phyloP scores from a whole-genome alignment of 1,140 invertebrate genomes.

The Drosophila cardini region DNA sequence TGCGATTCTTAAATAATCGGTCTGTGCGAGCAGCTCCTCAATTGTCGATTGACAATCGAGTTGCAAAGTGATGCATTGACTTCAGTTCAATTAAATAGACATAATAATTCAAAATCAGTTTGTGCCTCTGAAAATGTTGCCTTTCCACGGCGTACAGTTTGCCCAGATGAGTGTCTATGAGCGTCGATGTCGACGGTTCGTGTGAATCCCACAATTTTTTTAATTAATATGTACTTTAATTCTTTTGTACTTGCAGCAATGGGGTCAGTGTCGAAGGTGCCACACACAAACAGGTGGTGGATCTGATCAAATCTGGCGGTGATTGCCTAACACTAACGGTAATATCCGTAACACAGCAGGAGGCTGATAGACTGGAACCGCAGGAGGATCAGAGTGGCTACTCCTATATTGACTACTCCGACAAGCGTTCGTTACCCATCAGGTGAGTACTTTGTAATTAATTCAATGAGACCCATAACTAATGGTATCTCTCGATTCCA shows the following conservation, averaged over 20 bases:
- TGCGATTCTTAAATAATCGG: slow-evolving; percentile 22
- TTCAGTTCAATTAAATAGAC: neutral
- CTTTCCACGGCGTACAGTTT: slow-evolving; percentile 73
- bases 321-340: slow-evolving; percentile 98
- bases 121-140: slow-evolving; percentile 54
- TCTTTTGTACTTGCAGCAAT: slow-evolving; percentile 89
- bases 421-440: slow-evolving; percentile 98
- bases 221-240: neutral
- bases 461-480: neutral
- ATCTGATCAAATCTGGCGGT: slow-evolving; percentile 99
- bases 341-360: slow-evolving; percentile 96
- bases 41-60: slow-evolving; percentile 12
- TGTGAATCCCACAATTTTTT: neutral
- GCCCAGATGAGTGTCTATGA: slow-evolving; percentile 62
- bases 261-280: slow-evolving; percentile 98
- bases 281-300: slow-evolving; percentile 99
- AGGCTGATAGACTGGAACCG: slow-evolving; percentile 93
- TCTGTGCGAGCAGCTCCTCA: slow-evolving; percentile 8
- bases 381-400: slow-evolving; percentile 94
- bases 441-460: slow-evolving; percentile 56
- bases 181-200: slow-evolving; percentile 61
- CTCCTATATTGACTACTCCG: slow-evolving; percentile 98
- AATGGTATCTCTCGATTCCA: slow-evolving; percentile 75
- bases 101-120: neutral
- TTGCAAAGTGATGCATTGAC: neutral